These are phyloP conservation scores for Aphelocoma californica DNA, from an alignment of 2,797 vertebrate species.

Conservation along the genomic window DNA sequence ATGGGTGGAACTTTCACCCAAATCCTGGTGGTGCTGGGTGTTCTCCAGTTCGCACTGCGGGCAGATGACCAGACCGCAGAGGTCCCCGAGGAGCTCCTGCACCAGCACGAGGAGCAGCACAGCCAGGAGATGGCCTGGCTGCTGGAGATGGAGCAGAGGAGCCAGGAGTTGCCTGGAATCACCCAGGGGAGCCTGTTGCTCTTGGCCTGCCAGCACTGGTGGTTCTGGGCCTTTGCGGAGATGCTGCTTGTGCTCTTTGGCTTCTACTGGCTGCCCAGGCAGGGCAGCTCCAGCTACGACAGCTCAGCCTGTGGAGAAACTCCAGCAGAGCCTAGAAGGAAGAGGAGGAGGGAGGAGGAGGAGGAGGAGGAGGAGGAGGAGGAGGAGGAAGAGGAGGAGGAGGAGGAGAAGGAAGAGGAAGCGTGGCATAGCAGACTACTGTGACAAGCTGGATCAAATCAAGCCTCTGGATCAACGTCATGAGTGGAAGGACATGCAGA, in stretches of 20 bases:
- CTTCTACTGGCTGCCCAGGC: not conserved
- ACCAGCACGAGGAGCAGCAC: not conserved
- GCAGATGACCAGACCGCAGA: fast-evolving
- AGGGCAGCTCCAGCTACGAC: fast-evolving
- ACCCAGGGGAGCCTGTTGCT: too few relatives aligned
- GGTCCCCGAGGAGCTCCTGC: not conserved
- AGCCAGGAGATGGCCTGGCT: not conserved
- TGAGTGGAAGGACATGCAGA: not conserved
- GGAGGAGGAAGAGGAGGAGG: not conserved
- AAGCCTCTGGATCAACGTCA: fast-evolving
- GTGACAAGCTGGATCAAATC: not conserved
- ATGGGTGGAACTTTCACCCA: not conserved
- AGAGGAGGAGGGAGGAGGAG: not conserved
- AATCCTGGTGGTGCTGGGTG: fast-evolving
- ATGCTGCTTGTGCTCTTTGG: not conserved
- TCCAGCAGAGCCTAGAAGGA: not conserved
- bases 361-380: not conserved
- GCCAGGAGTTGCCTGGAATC: fast-evolving
- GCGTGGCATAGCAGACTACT: fast-evolving
- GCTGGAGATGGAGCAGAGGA: too few relatives aligned
- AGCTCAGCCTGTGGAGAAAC: not conserved
- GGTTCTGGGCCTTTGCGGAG: not conserved
- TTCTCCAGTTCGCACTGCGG: fast-evolving
- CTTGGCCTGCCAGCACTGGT: not conserved
- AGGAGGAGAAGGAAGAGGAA: not conserved